Conservation (phyloP, 2,888 invertebrate species). For the Digitonthophagus gazella region DNA sequence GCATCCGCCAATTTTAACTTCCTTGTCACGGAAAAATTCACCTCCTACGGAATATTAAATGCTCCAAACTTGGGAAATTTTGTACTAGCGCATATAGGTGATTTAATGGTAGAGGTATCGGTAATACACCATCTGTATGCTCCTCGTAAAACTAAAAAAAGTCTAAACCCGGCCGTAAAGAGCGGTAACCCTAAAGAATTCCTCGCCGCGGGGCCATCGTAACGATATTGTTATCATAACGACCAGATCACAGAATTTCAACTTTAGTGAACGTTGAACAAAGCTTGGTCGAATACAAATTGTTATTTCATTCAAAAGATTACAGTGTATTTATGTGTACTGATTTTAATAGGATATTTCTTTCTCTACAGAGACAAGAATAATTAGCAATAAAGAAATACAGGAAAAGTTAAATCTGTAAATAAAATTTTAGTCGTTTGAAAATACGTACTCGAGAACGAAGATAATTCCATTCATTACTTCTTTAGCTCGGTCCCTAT, state of each 20-base stretch:
- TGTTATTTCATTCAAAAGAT: not conserved
- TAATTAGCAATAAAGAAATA: too few species aligned
- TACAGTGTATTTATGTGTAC: too few species aligned
- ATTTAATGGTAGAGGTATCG: not conserved
- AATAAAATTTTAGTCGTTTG: too few species aligned
- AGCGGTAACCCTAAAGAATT: not conserved
- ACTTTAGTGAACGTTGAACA: not conserved
- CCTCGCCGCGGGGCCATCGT: not conserved
- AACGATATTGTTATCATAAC: not conserved
- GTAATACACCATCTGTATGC: not conserved
- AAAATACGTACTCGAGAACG: too few species aligned
- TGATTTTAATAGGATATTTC: too few species aligned
- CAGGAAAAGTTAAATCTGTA: too few species aligned
- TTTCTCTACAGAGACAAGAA: too few species aligned
- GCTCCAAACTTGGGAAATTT: not conserved
- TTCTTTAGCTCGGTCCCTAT: too few species aligned
- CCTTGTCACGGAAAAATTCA: not conserved
- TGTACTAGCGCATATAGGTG: not conserved
- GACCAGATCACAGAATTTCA: not conserved
- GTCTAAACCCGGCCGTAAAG: not conserved
- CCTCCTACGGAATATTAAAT: not conserved
- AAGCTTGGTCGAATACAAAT: not conserved
- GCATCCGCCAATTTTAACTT: not conserved
- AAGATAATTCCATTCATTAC: too few species aligned
- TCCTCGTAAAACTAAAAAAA: not conserved